Base-by-base conservation (phyloP, 2,888 invertebrate species). In the Blastobasis adustella region DNA sequence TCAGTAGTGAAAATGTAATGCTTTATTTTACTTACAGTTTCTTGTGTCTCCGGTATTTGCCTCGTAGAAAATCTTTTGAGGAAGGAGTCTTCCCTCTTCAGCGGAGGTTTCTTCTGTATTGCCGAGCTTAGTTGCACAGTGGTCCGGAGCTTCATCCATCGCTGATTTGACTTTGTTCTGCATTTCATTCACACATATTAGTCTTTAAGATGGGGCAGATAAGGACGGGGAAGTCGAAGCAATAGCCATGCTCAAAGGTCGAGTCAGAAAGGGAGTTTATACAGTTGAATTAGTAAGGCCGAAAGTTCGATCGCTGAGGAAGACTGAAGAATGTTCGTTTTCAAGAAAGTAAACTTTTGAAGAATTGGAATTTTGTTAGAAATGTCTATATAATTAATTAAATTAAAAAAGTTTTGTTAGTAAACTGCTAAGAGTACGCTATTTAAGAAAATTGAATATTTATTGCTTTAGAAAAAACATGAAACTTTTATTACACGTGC, bases 111-210 rank as follows among this genome's bases (percentile, higher is more conserved):
- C 90, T 96, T 96, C 86, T 95, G 95, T 57, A 93, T 92, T 50
- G 97, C 96, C 57, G 96, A 95, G 63, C 96, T 96, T 71, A 97
- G 90, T 85, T 97, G 96, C 67, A 97, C 97, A 48, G 98, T 98
- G 51, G 96, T 97, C 63, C 98, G 91, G 60, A 98, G 90, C 85
- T 98, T 97, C 94, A 97, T 95, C 96, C 98, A 98, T 89, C 97
- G 92, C 79, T 97, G 96, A 85, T 96, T 97, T 76, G 96, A 95
- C 82, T 95, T 95, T 76, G 95, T 95, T 92, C 96, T 96, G 92
- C 54, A 87, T 66, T 60, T 63, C 46, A 61, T 54, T 49, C 52
- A 59, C 53, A 61, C 4, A 58, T 37, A 58, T 57, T 61, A 59
- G 54, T 59, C 42, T 41, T 2, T 23, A 23, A n/a, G 23, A 23